Evolutionary conservation across 2,797 vertebrate species (phyloP).

Genomic region (Margarornis squamiger): DNA sequence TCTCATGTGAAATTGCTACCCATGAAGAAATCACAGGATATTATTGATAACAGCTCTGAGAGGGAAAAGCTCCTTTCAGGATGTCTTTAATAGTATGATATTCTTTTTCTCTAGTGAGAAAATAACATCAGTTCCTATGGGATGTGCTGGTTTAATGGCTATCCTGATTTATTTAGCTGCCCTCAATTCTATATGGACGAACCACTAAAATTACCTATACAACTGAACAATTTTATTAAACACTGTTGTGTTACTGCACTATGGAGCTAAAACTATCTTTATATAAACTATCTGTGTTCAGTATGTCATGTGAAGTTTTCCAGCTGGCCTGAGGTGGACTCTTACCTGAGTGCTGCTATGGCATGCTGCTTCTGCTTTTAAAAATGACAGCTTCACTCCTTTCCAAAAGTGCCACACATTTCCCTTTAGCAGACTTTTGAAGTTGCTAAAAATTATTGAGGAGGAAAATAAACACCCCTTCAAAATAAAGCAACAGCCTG

Average conservation of each 20-base stretch:
- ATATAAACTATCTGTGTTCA: background rate
- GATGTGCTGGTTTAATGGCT: slow-evolving; percentile 44
- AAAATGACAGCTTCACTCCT: slow-evolving; percentile 56
- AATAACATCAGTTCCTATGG: slow-evolving; percentile 40
- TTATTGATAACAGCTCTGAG: background rate
- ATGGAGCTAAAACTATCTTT: background rate
- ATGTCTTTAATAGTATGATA: slow-evolving; percentile 30
- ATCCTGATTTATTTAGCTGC: slow-evolving; percentile 38
- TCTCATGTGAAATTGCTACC: background rate
- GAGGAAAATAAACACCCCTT: slow-evolving; percentile 56
- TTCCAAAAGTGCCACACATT: slow-evolving; percentile 45
- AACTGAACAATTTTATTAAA: background rate
- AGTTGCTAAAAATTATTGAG: slow-evolving; percentile 59
- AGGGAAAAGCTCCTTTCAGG: background rate
- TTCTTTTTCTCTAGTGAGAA: slow-evolving; percentile 43
- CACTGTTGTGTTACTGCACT: background rate
- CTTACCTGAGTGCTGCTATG: slow-evolving; percentile 27
- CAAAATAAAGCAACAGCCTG: slow-evolving; percentile 50
- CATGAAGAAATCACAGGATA: background rate
- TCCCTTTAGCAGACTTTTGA: slow-evolving; percentile 46
- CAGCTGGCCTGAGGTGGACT: slow-evolving; percentile 40
- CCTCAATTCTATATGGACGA: slow-evolving; percentile 29
- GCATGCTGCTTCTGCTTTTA: slow-evolving; percentile 52
- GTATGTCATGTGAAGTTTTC: slow-evolving; percentile 1
- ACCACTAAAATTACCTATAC: slow-evolving; percentile 4